Base-by-base conservation (phyloP, 2,113 vertebrate genomes). In the Planiliza haematocheilus region DNA sequence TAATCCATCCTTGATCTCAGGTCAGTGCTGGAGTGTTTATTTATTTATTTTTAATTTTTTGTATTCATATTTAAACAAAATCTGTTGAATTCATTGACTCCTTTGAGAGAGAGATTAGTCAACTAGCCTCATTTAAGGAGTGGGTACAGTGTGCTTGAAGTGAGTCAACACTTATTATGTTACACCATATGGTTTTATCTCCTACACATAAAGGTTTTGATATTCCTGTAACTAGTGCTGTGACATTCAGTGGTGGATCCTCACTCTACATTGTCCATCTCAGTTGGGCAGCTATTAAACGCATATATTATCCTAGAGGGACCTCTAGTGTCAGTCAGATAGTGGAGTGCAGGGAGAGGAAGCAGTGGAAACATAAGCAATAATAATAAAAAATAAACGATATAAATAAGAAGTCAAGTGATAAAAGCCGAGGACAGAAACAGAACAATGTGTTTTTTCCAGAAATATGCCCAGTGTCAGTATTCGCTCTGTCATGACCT, bases 211-310 rank as follows among this genome's bases (percentile, higher is more conserved):
- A 13, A 10, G 36, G n/a, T 48, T 41, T 57, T 46, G 39, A 14
- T 43, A 51, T 59, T 65, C 49, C 52, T 65, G 52, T 49, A 58
- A 73, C 17, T 62, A 36, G 46, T 18, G 68, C 51, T 63, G 68
- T 50, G 50, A 16, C 1, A 36, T 14, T 51, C 21, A 17, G 30
- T 4, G 14, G 3, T 39, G 18, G 30, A n/a, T 60, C 24, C 17
- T 60, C 13, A 6, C 43, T 45, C 8, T 12, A 38, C 2, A 8
- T 11, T 56, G 34, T 8, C 1, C 38, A 39, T 24, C n/a, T 5
- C 10, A 7, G 42, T 36, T 2, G 8, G 12, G 1, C 7, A 24
- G 57, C 1, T 10, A n/a, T 16, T 11, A 13, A 10, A 8, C 1
- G 2, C 12, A 36, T 12, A 12, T 2, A 58, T 17, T 8, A 61